A percentile compares a stretch with the other conserved stretches of the same genome.
Conservation (phyloP, 2,888 invertebrate genomes). For the Fragum whitleyi region DNA sequence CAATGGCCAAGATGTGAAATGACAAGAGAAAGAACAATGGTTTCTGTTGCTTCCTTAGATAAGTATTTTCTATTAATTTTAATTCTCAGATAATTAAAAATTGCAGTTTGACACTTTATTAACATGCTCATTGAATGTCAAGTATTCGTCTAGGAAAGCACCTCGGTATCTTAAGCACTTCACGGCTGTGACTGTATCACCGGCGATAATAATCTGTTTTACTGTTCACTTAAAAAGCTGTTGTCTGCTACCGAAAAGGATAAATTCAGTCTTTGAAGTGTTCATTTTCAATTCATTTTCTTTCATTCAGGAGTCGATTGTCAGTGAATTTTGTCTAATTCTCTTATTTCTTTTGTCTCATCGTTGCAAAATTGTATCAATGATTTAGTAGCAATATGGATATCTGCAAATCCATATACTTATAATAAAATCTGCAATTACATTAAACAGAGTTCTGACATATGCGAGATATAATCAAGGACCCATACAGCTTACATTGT, state of each 20-base stretch:
- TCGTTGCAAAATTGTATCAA: neutral
- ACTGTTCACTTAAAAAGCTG: slow-evolving; percentile 20
- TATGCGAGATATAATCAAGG: slow-evolving; percentile 46
- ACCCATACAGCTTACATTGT: slow-evolving; percentile 38
- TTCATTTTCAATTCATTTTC: slow-evolving; percentile 27
- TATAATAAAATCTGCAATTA: slow-evolving; percentile 18
- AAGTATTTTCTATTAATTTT: slow-evolving; percentile 5
- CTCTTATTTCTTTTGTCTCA: neutral
- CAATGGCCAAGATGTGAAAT: slow-evolving; percentile 11
- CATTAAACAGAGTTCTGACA: slow-evolving; percentile 34
- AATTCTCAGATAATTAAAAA: slow-evolving; percentile 13
- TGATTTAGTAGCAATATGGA: slow-evolving; percentile 19
- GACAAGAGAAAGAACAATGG: slow-evolving; percentile 9
- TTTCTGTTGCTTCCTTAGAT: slow-evolving; percentile 9
- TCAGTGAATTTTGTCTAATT: neutral
- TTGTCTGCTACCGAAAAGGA: slow-evolving; percentile 22
- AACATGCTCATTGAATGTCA: slow-evolving; percentile 15
- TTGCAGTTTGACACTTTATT: slow-evolving; percentile 16
- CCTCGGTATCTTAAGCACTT: neutral
- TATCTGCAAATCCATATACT: slow-evolving; percentile 31
- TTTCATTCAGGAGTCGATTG: slow-evolving; percentile 24
- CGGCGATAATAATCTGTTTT: neutral
- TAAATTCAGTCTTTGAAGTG: slow-evolving; percentile 34
- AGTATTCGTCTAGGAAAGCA: neutral
- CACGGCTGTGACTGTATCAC: slow-evolving; percentile 1